These are phyloP conservation scores for Mythimna ferrago DNA, from an alignment of 2,888 invertebrate species.

Conservation along the genomic window DNA sequence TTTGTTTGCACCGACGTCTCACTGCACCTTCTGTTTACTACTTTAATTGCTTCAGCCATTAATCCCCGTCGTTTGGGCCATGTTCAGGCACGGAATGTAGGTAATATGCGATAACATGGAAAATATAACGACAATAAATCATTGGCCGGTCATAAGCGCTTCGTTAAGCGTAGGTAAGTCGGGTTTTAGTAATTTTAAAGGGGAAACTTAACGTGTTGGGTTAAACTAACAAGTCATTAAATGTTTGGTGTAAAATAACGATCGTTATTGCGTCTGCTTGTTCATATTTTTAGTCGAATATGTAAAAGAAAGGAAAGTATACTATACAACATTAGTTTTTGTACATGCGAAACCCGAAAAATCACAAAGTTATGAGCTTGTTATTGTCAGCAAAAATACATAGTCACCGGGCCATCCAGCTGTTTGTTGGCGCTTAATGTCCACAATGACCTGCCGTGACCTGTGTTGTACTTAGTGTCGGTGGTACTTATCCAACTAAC, in stretches of 20 bases:
- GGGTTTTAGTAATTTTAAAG: constrained; percentile 53
- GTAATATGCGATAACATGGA: constrained; percentile 70
- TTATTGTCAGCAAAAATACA: too few relatives aligned
- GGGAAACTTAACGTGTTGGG: constrained; percentile 39
- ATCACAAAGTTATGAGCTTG: too few relatives aligned
- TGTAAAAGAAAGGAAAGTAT: neutral
- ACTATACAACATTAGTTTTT: too few relatives aligned
- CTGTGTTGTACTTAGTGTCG: too few relatives aligned
- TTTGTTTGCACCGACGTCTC: constrained; percentile 78
- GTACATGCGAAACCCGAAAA: too few relatives aligned
- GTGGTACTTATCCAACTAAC: too few relatives aligned
- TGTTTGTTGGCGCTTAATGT: too few relatives aligned
- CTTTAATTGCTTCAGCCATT: constrained; percentile 88
- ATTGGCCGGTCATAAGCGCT: constrained; percentile 61
- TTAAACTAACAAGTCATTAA: constrained; percentile 55
- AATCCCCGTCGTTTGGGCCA: constrained; percentile 82
- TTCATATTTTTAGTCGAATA: constrained; percentile 19
- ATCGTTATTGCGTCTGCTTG: constrained; percentile 16
- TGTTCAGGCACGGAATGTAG: constrained; percentile 76
- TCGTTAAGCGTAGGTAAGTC: constrained; percentile 43
- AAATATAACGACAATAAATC: constrained; percentile 70
- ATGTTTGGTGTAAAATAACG: constrained; percentile 35
- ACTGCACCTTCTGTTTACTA: constrained; percentile 87
- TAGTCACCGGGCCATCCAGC: too few relatives aligned
- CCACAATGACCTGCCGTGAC: too few relatives aligned